Evolutionary conservation across 2,113 vertebrate genomes (phyloP), one percentile per base, ranked within the genome.

Genomic region (Anolis carolinensis): DNA sequence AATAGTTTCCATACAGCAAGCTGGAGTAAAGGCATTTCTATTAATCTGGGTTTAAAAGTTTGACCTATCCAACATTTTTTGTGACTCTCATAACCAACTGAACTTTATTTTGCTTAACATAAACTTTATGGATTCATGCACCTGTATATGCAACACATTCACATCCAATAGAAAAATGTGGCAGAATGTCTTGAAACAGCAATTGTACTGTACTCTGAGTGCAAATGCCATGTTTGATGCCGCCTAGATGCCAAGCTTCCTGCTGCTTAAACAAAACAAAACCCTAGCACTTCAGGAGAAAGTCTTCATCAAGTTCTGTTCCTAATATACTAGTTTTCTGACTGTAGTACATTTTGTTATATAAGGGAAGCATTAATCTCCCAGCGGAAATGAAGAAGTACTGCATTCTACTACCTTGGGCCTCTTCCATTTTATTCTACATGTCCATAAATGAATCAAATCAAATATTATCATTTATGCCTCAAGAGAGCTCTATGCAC

Each of bases 401-500:
- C 34, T 18, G 6, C 34, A 20, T 72, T 72, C 71, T 72, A 36
- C 27, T 5, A 67, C 65, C 27, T 67, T 23, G 27, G 27, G 65
- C 65, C 27, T 25, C 65, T 78, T 32, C 23, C 32, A 62, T 71
- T 65, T 32, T 30, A 32, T 68, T 81, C 39, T 78, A 62, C 34
- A 44, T 32, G 21, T 20, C 59, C 52, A 89, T 59, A 84, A 39
- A 65, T 27, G 21, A 78, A 78, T 5, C 1, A 78, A 86, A 92
- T 86, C 18, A 0, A 83, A 89, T 55, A 90, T 50, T 87, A 91
- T 81, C 59, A 75, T 1, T 18, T 9, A 32, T 52, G 4, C 3
- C 23, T 18, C 85, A 73, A 85, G 78, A 74, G 39, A 52, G 70
- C 30, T 20, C 1, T 52, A 79, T 71, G 39, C 83, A 50, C 62